Evolutionary conservation across 1,140 invertebrate species (phyloP).

Genomic region (Drosophila ohnishii): DNA sequence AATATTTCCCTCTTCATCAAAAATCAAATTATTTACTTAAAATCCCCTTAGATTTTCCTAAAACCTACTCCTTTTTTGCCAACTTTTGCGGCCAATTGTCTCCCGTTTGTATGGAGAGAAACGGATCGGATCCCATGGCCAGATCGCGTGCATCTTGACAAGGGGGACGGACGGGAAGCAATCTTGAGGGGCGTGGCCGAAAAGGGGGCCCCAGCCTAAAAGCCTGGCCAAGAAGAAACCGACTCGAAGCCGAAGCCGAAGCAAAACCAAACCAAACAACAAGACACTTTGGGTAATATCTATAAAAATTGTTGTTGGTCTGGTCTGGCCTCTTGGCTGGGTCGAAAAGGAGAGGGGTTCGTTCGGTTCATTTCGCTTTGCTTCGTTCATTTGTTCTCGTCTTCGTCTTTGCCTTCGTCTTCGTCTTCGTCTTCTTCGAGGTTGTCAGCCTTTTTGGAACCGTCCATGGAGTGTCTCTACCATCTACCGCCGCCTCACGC

Average conservation of each 20-base stretch:
- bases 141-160: constrained; percentile 23
- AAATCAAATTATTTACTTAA: too few species aligned
- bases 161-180: background rate
- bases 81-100: background rate
- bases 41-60: background rate
- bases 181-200: constrained; percentile 22
- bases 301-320: constrained; percentile 71
- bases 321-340: constrained; percentile 6
- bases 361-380: constrained; percentile 37
- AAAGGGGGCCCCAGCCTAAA: constrained; percentile 10
- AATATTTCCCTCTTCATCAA: too few species aligned
- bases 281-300: constrained; percentile 78
- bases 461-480: constrained; percentile 13
- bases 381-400: constrained; percentile 63
- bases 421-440: constrained; percentile 19
- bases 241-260: constrained; percentile 3
- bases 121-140: constrained; percentile 12
- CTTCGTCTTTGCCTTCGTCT: background rate
- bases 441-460: constrained; percentile 35
- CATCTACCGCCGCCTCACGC: constrained; percentile 8
- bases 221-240: constrained; percentile 16
- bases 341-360: constrained; percentile 36
- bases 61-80: background rate
- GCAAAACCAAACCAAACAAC: constrained; percentile 45
- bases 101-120: background rate